Conservation (phyloP, 2,888 invertebrate genomes). For the Gortyna flavago region DNA sequence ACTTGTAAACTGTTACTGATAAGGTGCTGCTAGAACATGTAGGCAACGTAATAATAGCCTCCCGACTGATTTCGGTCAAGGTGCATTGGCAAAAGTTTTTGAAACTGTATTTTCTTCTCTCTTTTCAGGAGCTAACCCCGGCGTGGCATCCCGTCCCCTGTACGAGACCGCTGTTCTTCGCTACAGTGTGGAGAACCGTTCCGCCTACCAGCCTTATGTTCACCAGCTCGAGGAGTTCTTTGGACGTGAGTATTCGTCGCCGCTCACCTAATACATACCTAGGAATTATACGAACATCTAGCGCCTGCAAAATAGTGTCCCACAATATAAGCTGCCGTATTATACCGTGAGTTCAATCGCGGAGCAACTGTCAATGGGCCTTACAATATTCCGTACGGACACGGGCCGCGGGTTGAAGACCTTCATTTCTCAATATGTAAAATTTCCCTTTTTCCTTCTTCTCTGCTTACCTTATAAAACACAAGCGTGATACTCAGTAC, state of each 20-base stretch:
- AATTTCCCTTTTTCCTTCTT: not conserved
- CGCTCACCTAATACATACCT: not conserved
- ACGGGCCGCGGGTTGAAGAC: too few relatives aligned
- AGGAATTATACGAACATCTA: not conserved
- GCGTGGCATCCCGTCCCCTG: constrained; percentile 91
- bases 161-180: constrained; percentile 89
- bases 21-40: not conserved
- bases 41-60: too few relatives aligned
- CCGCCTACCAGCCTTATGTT: constrained; percentile 87
- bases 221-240: constrained; percentile 84
- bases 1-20: constrained; percentile 24
- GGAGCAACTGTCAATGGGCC: not conserved
- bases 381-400: not conserved
- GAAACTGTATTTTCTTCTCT: not conserved
- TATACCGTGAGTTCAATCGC: too few relatives aligned
- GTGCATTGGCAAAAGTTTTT: too few relatives aligned
- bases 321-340: too few relatives aligned
- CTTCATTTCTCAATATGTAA: not conserved
- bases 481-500: not conserved
- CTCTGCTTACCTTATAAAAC: not conserved
- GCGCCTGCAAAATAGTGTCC: not conserved
- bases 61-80: too few relatives aligned
- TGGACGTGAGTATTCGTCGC: constrained; percentile 70
- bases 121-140: constrained; percentile 88
- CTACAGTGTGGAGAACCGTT: constrained; percentile 87